Conservation (phyloP, 1,140 invertebrate species). For the Diplogasteroides magnus region DNA sequence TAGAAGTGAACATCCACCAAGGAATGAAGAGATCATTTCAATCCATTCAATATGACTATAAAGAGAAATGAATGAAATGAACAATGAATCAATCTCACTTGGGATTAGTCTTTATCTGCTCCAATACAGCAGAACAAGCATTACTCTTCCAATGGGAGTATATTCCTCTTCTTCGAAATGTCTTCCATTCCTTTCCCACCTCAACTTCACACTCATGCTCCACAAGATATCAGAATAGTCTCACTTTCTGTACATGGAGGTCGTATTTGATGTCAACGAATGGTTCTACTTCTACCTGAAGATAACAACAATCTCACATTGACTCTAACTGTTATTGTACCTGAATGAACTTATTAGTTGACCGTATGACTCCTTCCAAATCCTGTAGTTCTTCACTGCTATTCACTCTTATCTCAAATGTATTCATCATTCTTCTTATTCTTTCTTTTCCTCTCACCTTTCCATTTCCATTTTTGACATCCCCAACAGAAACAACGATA, state of each 20-base stretch:
- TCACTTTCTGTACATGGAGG: conserved; percentile 21
- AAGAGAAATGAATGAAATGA: background rate
- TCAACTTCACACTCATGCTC: too few relatives aligned
- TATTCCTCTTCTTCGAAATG: conserved; percentile 24
- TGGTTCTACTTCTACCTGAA: conserved; percentile 30
- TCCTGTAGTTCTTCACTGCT: conserved; percentile 23
- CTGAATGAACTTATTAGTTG: conserved; percentile 8
- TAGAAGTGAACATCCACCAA: conserved; percentile 18
- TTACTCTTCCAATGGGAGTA: conserved; percentile 26
- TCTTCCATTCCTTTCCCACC: conserved; percentile 25
- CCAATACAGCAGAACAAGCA: conserved; percentile 20
- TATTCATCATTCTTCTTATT: background rate
- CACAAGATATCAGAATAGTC: too few relatives aligned
- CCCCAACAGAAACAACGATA: conserved; percentile 19
- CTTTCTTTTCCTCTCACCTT: conserved; percentile 4
- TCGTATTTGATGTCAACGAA: conserved; percentile 31
- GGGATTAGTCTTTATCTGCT: conserved; percentile 19
- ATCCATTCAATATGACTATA: conserved; percentile 24
- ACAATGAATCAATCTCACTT: conserved; percentile 6
- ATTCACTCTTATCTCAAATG: conserved; percentile 10
- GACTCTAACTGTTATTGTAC: background rate
- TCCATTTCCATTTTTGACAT: conserved; percentile 24
- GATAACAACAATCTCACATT: background rate
- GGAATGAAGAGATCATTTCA: conserved; percentile 15
- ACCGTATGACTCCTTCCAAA: conserved; percentile 23